A percentile compares a stretch with the other conserved stretches of the same genome.
These are phyloP conservation scores for Sebastes trivittatus DNA, from an alignment of 2,797 vertebrate species.

Conservation along the genomic window DNA sequence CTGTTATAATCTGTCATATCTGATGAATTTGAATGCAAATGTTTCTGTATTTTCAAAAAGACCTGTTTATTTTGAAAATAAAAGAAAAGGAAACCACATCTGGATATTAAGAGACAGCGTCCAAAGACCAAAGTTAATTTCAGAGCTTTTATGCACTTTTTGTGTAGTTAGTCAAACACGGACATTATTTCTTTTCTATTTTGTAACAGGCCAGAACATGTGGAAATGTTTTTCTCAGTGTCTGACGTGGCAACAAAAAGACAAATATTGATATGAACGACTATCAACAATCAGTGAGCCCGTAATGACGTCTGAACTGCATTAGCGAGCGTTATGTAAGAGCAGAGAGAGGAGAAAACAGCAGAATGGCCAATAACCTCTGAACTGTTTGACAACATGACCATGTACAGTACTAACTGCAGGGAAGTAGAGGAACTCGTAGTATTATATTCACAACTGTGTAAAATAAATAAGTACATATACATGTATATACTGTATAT, in stretches of 20 bases:
- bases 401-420: neutral
- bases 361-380: slow-evolving; percentile 16
- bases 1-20: too few relatives aligned
- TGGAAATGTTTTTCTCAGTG: slow-evolving; percentile 11
- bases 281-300: neutral
- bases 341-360: neutral
- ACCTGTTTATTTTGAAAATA: too few relatives aligned
- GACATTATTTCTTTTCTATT: too few relatives aligned
- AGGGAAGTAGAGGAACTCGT: neutral
- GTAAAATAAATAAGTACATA: too few relatives aligned
- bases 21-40: too few relatives aligned
- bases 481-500: too few relatives aligned
- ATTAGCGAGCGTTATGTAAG: slow-evolving; percentile 22
- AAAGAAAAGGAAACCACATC: too few relatives aligned
- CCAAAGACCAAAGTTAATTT: too few relatives aligned
- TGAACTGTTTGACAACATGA: slow-evolving; percentile 8
- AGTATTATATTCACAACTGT: neutral
- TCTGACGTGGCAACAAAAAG: slow-evolving; percentile 7
- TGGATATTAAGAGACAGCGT: too few relatives aligned
- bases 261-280: slow-evolving; percentile 33
- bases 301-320: slow-evolving; percentile 23
- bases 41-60: too few relatives aligned
- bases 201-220: neutral
- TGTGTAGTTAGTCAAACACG: too few relatives aligned
- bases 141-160: too few relatives aligned